Base-by-base conservation (phyloP, 2,113 vertebrate species). In the Willisornis vidua region DNA sequence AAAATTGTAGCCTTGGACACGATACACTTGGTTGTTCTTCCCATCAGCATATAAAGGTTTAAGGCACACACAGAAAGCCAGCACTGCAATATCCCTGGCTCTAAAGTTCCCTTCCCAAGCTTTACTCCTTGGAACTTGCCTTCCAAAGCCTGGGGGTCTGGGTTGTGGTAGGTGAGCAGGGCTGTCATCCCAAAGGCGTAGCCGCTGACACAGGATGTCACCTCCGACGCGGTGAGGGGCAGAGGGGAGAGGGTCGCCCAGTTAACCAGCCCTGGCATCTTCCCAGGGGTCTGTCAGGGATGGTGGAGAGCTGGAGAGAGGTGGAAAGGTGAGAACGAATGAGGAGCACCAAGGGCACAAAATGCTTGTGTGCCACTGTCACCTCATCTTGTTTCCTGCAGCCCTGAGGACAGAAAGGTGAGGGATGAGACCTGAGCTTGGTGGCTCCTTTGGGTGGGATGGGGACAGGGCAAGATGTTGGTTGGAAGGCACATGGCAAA, bases 241-340 rank as follows among this genome's bases (percentile, higher is more conserved):
- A 99, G 94, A 3, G 97, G 96, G 25, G 96, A 98, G 65, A 95
- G 78, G 7, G 98, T 99, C 19, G 55, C 84, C 85, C 97, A 95
- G 97, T 99, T 99, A 43, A 99, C 97, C 89, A 99, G 98, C 87
- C 99, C 99, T 3, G 99, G 99, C 99, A 99, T 99, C 92, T 87
- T 90, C 91, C 48, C 6, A 23, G 31, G 6, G 16, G 5, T 3
- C 73, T 29, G 7, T 4, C 1, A 3, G 73, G 29, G 63, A 5
- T 10, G 49, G 14, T 8, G 63, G 48, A 35, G 26, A 88, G 55
- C 92, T 95, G 83, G 71, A 91, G 63, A 93, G 61, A 52, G 59
- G 18, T 12, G 41, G 54, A 19, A 59, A 24, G 37, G 14, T 1
- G 2, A 63, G 23, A 59, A 39, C 12, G 4, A n/a, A 31, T 16